These are phyloP conservation scores for Erpornis zantholeuca DNA, from an alignment of 2,113 vertebrate species.

Conservation along the genomic window DNA sequence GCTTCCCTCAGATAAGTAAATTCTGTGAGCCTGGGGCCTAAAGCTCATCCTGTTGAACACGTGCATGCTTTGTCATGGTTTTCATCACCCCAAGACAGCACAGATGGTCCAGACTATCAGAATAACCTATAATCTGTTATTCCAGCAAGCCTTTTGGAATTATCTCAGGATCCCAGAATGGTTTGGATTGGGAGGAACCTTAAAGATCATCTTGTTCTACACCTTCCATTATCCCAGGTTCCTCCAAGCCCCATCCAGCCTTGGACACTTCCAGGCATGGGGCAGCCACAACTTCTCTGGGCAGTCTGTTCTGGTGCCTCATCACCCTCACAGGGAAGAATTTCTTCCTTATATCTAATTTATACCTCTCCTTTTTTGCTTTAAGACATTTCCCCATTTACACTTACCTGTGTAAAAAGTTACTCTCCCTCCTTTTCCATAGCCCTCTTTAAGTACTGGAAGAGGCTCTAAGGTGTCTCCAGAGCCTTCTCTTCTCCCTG, in stretches of 20 bases:
- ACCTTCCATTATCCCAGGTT: accelerated
- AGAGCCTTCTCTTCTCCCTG: neutral
- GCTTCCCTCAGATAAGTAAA: neutral
- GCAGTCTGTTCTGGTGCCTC: accelerated
- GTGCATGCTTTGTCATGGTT: accelerated
- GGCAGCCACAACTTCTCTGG: neutral
- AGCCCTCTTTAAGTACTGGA: neutral
- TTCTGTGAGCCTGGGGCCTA: neutral
- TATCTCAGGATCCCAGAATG: neutral
- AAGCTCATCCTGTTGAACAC: neutral
- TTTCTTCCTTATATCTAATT: neutral
- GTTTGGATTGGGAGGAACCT: neutral
- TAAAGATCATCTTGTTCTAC: no score
- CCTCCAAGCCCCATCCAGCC: accelerated
- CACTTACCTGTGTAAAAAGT: neutral
- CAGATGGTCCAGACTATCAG: neutral
- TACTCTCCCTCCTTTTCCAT: neutral
- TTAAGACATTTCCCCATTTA: neutral
- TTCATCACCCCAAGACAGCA: neutral
- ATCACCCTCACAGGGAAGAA: neutral
- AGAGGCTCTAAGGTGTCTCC: neutral
- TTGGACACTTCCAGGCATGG: neutral
- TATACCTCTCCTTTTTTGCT: neutral
- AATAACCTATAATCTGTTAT: neutral
- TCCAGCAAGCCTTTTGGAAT: neutral